phyloP scores from a whole-genome alignment of 2,888 invertebrate genomes.

The Patella ulyssiponensis region DNA sequence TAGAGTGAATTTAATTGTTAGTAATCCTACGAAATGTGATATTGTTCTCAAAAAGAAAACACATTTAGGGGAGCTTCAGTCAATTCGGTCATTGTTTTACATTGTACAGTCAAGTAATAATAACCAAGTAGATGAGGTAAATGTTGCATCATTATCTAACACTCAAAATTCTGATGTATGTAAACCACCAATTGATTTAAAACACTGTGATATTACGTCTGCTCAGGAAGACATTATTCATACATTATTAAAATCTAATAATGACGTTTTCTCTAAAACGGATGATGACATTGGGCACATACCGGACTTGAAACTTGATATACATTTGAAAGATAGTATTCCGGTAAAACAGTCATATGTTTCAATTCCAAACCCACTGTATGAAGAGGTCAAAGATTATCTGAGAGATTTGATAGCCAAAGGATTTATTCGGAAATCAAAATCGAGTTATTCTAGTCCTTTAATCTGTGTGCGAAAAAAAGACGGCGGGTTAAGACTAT shows the following conservation, averaged over 20 bases:
- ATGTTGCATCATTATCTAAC: no score
- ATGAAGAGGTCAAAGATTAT: constrained; percentile 22
- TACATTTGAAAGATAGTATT: neutral
- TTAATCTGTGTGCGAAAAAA: constrained; percentile 14
- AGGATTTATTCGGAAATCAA: constrained; percentile 4
- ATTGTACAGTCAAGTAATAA: neutral
- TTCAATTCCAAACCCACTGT: constrained; percentile 19
- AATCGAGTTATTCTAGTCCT: neutral
- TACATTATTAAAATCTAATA: neutral
- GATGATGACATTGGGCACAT: constrained; percentile 16
- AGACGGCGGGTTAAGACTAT: constrained; percentile 7
- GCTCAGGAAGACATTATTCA: neutral
- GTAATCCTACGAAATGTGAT: neutral
- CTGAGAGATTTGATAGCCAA: neutral
- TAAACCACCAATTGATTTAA: neutral
- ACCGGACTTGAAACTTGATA: constrained; percentile 8
- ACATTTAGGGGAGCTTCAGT: neutral
- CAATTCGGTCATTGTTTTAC: neutral
- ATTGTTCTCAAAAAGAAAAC: neutral
- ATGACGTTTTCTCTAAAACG: neutral
- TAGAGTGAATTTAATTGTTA: neutral
- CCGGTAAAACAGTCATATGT: constrained; percentile 7
- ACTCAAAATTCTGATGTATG: neutral
- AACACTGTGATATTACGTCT: neutral
- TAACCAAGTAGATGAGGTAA: neutral